A percentile compares a stretch with the other conserved stretches of the same genome.
phyloP scores from a whole-genome alignment of 2,888 invertebrate genomes.

The Mactromeris polynyma region DNA sequence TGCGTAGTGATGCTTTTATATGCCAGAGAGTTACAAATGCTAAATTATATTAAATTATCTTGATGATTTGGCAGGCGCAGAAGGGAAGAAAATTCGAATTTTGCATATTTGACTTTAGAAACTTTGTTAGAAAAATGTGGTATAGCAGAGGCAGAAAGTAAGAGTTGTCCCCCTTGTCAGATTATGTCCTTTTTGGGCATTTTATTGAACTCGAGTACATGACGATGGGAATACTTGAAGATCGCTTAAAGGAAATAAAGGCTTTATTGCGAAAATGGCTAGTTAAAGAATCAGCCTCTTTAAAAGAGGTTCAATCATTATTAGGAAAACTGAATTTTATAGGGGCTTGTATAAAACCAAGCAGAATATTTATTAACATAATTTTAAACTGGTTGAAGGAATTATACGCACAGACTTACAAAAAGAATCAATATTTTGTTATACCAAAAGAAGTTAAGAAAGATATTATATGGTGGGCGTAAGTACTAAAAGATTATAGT shows the following conservation, averaged over 20 bases:
- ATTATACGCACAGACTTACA: background rate
- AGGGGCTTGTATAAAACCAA: background rate
- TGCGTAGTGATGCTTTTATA: background rate
- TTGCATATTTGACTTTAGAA: slow-evolving; percentile 19
- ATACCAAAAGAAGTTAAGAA: background rate
- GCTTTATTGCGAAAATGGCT: background rate
- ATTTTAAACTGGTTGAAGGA: background rate
- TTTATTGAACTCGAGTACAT: background rate
- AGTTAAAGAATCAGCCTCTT: background rate
- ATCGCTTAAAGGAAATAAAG: background rate
- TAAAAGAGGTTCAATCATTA: background rate
- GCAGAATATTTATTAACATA: background rate
- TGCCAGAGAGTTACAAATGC: background rate
- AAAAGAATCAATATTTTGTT: background rate
- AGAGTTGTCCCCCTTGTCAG: slow-evolving; percentile 16
- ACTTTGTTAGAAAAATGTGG: background rate
- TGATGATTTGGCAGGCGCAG: slow-evolving; percentile 31
- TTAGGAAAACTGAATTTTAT: background rate
- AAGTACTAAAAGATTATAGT: background rate
- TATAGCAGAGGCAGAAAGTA: background rate
- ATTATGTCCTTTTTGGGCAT: slow-evolving; percentile 19
- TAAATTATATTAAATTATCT: slow-evolving; percentile 13
- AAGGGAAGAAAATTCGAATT: background rate
- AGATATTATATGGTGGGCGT: slow-evolving; percentile 18
- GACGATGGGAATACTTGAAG: slow-evolving; percentile 28